Evolutionary conservation across 2,113 vertebrate species (phyloP).

Genomic region (Boulengeromyrus knoepffleri): DNA sequence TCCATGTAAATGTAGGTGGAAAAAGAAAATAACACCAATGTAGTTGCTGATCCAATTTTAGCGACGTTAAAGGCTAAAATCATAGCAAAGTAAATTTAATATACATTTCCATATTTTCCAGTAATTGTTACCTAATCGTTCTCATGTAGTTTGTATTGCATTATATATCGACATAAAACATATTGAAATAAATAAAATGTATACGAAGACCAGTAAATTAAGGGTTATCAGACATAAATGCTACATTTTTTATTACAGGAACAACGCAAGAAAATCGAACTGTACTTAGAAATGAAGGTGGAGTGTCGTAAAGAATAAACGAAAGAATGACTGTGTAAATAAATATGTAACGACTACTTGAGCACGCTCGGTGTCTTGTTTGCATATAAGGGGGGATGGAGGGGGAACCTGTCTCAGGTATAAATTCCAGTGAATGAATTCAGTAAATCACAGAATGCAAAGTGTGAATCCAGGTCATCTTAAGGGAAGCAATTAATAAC

Average conservation of each 20-base stretch:
- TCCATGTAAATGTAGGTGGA: neutral
- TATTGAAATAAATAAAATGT: neutral
- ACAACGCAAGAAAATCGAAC: neutral
- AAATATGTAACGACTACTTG: constrained; percentile 9
- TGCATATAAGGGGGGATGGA: neutral
- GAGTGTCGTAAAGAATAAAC: constrained; percentile 1
- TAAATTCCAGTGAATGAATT: constrained; percentile 11
- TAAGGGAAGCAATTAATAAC: neutral
- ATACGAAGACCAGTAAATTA: neutral
- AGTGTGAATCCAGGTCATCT: neutral
- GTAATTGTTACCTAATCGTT: neutral
- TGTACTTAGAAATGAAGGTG: constrained; percentile 3
- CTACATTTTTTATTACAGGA: neutral
- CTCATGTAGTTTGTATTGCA: neutral
- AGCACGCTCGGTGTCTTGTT: neutral
- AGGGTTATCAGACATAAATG: neutral
- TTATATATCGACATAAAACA: neutral
- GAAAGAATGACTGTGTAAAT: constrained; percentile 15
- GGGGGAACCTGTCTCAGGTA: constrained; percentile 7
- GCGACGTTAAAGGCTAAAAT: neutral
- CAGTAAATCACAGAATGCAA: neutral
- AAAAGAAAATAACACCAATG: neutral
- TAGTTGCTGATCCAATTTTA: neutral
- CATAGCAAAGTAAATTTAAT: neutral
- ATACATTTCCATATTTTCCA: neutral